Percentiles rank a stretch among this genome's conserved stretches.
Evolutionary conservation across 2,888 invertebrate genomes (phyloP).

Genomic region (Cyclophora albipunctata): DNA sequence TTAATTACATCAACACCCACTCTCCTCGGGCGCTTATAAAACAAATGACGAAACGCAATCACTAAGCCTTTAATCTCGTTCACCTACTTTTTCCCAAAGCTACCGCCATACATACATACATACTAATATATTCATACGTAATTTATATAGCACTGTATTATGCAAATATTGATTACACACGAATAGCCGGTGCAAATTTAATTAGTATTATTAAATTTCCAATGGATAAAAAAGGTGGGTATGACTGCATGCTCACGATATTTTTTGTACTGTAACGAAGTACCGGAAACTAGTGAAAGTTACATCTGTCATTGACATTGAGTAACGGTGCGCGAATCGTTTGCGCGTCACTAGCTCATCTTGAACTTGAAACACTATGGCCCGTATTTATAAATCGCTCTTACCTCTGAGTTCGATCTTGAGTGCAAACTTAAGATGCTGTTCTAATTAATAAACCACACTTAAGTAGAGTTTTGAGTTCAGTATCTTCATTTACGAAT

Average conservation of each 20-base stretch:
- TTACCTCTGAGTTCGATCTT: too few species aligned
- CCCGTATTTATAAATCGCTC: too few species aligned
- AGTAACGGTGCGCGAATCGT: constrained; percentile 33
- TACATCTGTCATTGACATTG: constrained; percentile 59
- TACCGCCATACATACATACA: too few species aligned
- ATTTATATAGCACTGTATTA: constrained; percentile 12
- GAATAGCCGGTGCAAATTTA: constrained; percentile 12
- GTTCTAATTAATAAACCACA: too few species aligned
- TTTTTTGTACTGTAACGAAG: constrained; percentile 9
- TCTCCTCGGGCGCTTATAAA: too few species aligned
- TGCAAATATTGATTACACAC: constrained; percentile 25
- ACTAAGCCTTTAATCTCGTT: constrained; percentile 29
- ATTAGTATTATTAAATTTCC: constrained; percentile 12
- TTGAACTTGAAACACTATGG: constrained; percentile 60
- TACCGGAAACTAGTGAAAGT: constrained; percentile 48
- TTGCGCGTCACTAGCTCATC: constrained; percentile 41
- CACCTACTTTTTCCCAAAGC: constrained; percentile 56
- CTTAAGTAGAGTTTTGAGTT: too few species aligned
- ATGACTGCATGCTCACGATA: constrained; percentile 8
- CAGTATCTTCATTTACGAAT: constrained; percentile 32
- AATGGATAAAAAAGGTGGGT: not conserved
- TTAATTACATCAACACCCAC: too few species aligned
- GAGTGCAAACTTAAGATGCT: too few species aligned
- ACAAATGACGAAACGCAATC: constrained; percentile 21
- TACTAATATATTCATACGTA: not conserved